A percentile compares a stretch with the other conserved stretches of the same genome.
Conservation (phyloP, 2,113 vertebrate species). For the Epinephelus moara region DNA sequence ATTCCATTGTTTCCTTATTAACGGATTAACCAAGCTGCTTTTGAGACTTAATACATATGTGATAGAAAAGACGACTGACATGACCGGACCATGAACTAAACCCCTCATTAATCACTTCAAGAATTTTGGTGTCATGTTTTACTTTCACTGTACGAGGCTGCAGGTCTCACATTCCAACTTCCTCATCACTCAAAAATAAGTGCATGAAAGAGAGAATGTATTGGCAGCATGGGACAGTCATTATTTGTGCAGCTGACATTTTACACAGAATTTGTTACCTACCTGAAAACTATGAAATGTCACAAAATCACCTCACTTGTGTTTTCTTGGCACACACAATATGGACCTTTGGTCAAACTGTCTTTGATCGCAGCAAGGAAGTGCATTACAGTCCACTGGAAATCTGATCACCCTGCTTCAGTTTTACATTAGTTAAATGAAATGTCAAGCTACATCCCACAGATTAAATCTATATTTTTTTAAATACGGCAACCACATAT, state of each 20-base stretch:
- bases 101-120: constrained; percentile 10
- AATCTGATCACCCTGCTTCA: no score
- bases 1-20: background rate
- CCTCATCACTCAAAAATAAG: background rate
- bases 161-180: constrained; percentile 22
- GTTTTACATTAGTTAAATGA: no score
- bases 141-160: background rate
- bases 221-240: background rate
- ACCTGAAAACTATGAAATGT: no score
- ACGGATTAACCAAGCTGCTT: background rate
- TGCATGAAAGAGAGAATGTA: background rate
- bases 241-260: constrained; percentile 1
- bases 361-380: no score
- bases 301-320: no score
- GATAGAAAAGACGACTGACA: constrained; percentile 9
- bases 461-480: no score
- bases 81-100: background rate
- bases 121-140: constrained; percentile 21
- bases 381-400: no score
- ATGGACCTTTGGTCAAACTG: no score
- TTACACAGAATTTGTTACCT: no score
- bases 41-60: background rate
- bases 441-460: no score
- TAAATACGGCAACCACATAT: no score
- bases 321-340: no score